Percentiles rank a stretch among this genome's conserved stretches.
phyloP scores from a whole-genome alignment of 2,113 vertebrate genomes.

The Sceloporus undulatus region DNA sequence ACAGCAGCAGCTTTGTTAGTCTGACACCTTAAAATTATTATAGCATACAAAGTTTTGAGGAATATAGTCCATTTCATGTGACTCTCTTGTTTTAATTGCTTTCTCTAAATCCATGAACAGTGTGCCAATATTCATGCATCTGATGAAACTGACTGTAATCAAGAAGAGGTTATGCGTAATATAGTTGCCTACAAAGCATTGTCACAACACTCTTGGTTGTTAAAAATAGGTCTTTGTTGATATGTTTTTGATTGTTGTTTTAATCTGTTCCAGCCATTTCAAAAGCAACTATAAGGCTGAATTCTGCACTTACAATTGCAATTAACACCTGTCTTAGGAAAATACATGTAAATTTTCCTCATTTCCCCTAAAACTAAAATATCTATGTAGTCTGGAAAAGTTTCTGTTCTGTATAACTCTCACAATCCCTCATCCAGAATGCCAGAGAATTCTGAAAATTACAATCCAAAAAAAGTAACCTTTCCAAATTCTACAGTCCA shows the following conservation, averaged over 20 bases:
- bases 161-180: background rate
- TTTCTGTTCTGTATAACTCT: too few relatives aligned
- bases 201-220: background rate
- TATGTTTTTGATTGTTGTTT: background rate
- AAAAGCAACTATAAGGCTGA: background rate
- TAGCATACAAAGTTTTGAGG: background rate
- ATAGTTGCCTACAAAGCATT: background rate
- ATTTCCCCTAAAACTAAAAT: too few relatives aligned
- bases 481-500: too few relatives aligned
- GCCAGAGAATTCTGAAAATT: too few relatives aligned
- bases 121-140: background rate
- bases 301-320: background rate
- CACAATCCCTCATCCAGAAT: too few relatives aligned
- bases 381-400: too few relatives aligned
- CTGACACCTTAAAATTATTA: too few relatives aligned
- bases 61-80: background rate
- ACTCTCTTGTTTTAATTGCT: background rate
- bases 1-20: too few relatives aligned
- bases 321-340: too few relatives aligned
- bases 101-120: background rate
- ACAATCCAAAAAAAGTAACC: too few relatives aligned
- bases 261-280: background rate
- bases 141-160: background rate
- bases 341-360: background rate
- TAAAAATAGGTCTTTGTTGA: background rate